Conservation (phyloP, 2,797 vertebrate genomes). For the Morus bassanus region DNA sequence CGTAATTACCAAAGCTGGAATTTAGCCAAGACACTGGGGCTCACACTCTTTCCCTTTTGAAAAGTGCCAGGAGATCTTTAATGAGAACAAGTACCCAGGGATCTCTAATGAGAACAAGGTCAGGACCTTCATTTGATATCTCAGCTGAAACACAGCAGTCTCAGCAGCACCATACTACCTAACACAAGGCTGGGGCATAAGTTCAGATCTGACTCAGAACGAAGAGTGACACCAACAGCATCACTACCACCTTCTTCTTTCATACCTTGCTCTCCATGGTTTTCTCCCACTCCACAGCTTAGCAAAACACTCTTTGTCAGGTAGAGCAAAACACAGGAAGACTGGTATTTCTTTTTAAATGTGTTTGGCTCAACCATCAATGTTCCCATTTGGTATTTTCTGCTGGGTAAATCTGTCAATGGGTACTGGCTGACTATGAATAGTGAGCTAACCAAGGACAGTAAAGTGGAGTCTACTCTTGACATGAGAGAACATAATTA, state of each 20-base stretch:
- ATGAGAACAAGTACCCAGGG: slow-evolving; percentile 68
- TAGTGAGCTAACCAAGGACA: background rate
- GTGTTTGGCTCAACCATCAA: background rate
- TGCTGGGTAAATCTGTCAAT: background rate
- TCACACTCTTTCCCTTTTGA: slow-evolving; percentile 55
- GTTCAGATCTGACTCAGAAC: slow-evolving; percentile 26
- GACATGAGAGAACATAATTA: background rate
- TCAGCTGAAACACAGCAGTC: slow-evolving; percentile 59
- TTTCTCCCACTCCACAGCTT: background rate
- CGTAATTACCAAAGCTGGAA: slow-evolving; percentile 65
- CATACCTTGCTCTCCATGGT: background rate
- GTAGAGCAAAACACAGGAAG: background rate
- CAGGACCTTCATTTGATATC: slow-evolving; percentile 55
- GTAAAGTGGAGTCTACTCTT: background rate
- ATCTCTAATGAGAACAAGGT: slow-evolving; percentile 67
- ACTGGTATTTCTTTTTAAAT: background rate
- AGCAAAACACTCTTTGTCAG: background rate
- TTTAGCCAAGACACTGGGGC: slow-evolving; percentile 59
- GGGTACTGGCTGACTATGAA: background rate
- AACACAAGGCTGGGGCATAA: slow-evolving; percentile 19
- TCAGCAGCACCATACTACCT: slow-evolving; percentile 23
- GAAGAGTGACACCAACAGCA: slow-evolving; percentile 25
- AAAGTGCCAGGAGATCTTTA: slow-evolving; percentile 69
- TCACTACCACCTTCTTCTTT: background rate
- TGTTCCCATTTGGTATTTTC: background rate